phyloP scores from a whole-genome alignment of 2,888 invertebrate genomes.

The Galeopsomyia nigrocyanea region DNA sequence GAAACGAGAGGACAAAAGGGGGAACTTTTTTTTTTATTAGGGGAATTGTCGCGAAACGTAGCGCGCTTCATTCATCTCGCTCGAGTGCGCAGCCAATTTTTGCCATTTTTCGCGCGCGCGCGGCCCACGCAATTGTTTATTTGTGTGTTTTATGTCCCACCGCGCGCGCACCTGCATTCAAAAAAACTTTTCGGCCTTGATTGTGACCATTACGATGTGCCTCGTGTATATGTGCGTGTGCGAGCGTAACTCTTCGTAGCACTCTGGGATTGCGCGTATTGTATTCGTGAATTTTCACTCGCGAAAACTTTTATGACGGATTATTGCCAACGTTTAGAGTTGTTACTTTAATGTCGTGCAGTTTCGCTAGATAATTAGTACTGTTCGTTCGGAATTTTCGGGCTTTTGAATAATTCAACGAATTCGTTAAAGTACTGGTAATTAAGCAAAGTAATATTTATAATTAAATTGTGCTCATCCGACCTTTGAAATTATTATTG shows the following conservation, averaged over 20 bases:
- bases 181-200: conserved; percentile 2
- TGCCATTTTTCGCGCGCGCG: neutral
- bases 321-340: no score
- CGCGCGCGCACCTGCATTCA: neutral
- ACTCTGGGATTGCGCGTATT: conserved; percentile 20
- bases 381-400: no score
- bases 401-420: no score
- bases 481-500: no score
- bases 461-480: no score
- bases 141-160: neutral
- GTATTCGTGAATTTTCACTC: no score
- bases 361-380: no score
- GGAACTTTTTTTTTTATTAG: conserved; percentile 17
- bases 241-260: conserved; percentile 11
- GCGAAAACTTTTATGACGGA: no score
- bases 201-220: no score
- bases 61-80: neutral
- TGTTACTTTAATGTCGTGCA: no score
- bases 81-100: neutral
- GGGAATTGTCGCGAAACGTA: conserved; percentile 11
- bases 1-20: conserved; percentile 21
- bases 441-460: no score
- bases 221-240: neutral
- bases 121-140: neutral
- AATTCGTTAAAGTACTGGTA: no score